These are phyloP conservation scores for Caligus rogercresseyi DNA, from an alignment of 1,140 invertebrate species.

Conservation along the genomic window DNA sequence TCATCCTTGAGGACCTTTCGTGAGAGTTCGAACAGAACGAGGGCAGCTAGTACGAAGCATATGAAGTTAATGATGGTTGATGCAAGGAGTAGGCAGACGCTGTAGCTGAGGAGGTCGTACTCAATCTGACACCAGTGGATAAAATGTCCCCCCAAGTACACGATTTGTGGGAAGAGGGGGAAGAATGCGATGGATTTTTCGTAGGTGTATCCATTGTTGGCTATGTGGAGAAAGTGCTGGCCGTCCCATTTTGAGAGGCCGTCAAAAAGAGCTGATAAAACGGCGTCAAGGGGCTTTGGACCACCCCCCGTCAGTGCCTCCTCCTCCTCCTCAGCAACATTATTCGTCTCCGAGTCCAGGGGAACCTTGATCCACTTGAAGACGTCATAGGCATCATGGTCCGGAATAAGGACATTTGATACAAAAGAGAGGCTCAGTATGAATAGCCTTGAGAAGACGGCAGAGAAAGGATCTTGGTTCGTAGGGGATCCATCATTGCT, in stretches of 20 bases:
- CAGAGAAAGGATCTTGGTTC: constrained; percentile 41
- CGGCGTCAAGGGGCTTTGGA: constrained; percentile 36
- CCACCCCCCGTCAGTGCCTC: constrained; percentile 27
- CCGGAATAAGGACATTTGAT: constrained; percentile 49
- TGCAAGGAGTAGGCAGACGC: constrained; percentile 44
- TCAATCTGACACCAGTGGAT: constrained; percentile 25
- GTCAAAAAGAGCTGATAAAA: constrained; percentile 42
- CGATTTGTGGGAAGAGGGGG: constrained; percentile 25
- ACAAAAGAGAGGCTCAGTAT: constrained; percentile 34
- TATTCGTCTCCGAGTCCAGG: neutral
- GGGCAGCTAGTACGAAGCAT: constrained; percentile 53
- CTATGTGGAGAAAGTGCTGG: constrained; percentile 81
- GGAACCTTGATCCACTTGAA: constrained; percentile 45
- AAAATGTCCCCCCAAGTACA: constrained; percentile 1
- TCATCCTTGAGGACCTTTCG: constrained; percentile 44
- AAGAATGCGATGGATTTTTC: constrained; percentile 44
- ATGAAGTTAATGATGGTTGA: constrained; percentile 51
- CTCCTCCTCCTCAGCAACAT: too few relatives aligned
- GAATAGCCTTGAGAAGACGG: constrained; percentile 35
- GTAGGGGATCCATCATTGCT: constrained; percentile 13
- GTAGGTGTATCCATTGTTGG: constrained; percentile 76
- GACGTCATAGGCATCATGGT: constrained; percentile 52
- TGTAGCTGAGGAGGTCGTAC: constrained; percentile 31
- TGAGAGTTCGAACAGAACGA: constrained; percentile 49
- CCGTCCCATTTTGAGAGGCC: constrained; percentile 80